Evolutionary conservation across 2,888 invertebrate genomes (phyloP).

Genomic region (Rotaria socialis): DNA sequence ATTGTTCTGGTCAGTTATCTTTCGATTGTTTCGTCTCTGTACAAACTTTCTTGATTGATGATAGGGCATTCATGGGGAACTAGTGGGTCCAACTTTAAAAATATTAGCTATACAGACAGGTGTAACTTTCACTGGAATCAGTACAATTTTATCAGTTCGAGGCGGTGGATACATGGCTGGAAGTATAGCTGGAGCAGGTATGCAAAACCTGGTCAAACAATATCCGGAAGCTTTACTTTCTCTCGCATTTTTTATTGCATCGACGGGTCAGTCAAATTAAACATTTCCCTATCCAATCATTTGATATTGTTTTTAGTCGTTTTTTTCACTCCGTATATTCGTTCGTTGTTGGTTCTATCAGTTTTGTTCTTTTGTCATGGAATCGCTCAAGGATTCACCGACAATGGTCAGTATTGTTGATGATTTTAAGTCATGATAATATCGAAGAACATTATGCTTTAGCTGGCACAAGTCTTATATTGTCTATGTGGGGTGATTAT

Average conservation of each 20-base stretch:
- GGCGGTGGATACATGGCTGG: background rate
- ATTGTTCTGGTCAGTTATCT: background rate
- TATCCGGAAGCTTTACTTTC: background rate
- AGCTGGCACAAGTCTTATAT: conserved; percentile 51
- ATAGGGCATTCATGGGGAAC: background rate
- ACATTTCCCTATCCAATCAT: background rate
- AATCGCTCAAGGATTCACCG: background rate
- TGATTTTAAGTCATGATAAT: background rate
- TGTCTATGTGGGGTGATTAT: conserved; percentile 51
- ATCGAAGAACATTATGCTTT: background rate
- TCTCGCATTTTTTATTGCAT: background rate
- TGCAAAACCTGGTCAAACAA: background rate
- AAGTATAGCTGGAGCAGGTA: background rate
- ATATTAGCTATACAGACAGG: background rate
- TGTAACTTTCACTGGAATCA: background rate
- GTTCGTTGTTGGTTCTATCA: background rate
- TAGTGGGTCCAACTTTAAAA: background rate
- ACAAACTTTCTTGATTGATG: background rate
- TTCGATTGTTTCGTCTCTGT: background rate
- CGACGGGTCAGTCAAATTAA: background rate
- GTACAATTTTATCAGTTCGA: background rate
- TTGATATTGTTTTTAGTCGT: background rate
- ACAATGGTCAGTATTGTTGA: background rate
- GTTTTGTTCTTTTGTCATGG: background rate
- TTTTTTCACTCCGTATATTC: background rate